These are phyloP conservation scores for Lampris incognitus DNA, from an alignment of 2,113 vertebrate species.

Conservation along the genomic window DNA sequence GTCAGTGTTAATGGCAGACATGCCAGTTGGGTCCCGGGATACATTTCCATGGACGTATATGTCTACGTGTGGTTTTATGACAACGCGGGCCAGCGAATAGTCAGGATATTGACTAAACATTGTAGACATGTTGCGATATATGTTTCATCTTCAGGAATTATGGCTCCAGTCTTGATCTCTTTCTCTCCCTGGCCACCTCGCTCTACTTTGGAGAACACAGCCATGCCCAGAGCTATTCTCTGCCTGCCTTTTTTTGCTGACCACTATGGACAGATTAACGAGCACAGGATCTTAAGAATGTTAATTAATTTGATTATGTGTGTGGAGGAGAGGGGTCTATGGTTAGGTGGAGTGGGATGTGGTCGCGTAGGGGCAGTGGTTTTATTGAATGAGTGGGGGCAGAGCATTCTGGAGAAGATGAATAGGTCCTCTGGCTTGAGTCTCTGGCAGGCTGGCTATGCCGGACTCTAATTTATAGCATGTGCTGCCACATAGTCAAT, in stretches of 20 bases:
- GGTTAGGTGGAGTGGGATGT: conserved; percentile 68
- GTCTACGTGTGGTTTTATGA: too few relatives aligned
- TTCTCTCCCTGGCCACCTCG: not conserved
- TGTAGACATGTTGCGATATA: not conserved
- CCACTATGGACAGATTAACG: conserved; percentile 76
- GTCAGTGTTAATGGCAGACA: too few relatives aligned
- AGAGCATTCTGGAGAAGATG: conserved; percentile 71
- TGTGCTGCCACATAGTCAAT: conserved; percentile 87
- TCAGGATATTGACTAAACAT: not conserved
- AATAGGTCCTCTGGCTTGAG: conserved; percentile 78
- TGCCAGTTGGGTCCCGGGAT: too few relatives aligned
- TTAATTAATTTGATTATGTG: conserved; percentile 86
- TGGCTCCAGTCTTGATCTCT: not conserved
- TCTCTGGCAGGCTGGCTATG: conserved; percentile 75
- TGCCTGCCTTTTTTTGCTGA: conserved; percentile 55
- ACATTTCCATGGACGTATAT: too few relatives aligned
- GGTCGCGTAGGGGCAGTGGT: conserved; percentile 33
- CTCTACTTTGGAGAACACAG: not conserved
- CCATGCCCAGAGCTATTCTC: conserved; percentile 30
- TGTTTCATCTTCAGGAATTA: not conserved
- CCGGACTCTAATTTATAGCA: conserved; percentile 83
- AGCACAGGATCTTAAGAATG: conserved; percentile 80
- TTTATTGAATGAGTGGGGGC: conserved; percentile 60
- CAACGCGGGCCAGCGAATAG: too few relatives aligned
- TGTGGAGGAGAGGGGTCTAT: conserved; percentile 55